Evolutionary conservation across 2,113 vertebrate genomes (phyloP).

Genomic region (Carlito syrichta): DNA sequence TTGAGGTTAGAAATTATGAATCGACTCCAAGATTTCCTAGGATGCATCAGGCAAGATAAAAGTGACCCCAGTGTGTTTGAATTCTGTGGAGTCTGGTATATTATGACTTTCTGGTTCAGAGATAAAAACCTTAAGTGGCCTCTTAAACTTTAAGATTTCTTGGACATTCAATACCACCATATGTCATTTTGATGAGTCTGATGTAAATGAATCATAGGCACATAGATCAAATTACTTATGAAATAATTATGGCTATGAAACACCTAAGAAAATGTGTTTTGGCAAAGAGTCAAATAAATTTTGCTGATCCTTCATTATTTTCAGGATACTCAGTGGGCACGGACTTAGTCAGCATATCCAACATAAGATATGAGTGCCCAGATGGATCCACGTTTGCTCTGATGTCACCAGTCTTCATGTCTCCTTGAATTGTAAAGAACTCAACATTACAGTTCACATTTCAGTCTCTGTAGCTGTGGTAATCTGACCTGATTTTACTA

Average conservation of each 20-base stretch:
- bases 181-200: slow-evolving; percentile 39
- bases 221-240: slow-evolving; percentile 29
- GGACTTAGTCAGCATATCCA: not conserved
- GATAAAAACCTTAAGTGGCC: not conserved
- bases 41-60: not conserved
- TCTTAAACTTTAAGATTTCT: not conserved
- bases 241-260: not conserved
- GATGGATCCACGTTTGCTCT: not conserved
- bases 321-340: not conserved
- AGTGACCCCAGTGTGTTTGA: not conserved
- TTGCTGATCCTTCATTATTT: not conserved
- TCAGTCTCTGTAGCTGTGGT: not conserved
- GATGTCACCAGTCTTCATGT: not conserved
- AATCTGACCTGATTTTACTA: not conserved
- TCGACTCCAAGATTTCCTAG: not conserved
- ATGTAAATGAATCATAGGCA: slow-evolving; percentile 41
- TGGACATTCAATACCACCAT: not conserved
- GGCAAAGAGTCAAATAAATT: not conserved
- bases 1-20: not conserved
- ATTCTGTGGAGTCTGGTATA: not conserved
- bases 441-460: not conserved
- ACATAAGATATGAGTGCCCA: not conserved
- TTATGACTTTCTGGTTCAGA: slow-evolving; percentile 5
- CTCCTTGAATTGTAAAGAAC: not conserved
- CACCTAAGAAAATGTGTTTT: not conserved